A percentile compares a stretch with the other conserved stretches of the same genome.
Conservation (phyloP, 2,888 invertebrate genomes). For the Bombyx huttoni region DNA sequence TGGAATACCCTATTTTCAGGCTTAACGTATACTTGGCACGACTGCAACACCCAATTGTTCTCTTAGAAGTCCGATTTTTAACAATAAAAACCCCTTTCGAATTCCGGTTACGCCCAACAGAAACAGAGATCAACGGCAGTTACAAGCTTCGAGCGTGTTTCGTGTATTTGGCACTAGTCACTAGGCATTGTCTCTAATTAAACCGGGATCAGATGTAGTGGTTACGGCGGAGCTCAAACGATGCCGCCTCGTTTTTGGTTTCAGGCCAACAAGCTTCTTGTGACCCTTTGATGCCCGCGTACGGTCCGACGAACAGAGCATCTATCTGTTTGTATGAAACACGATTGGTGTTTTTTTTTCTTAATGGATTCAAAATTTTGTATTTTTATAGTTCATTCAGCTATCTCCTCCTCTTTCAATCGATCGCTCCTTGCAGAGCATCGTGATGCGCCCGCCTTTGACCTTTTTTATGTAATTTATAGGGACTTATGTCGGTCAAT, state of each 20-base stretch:
- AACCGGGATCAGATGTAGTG: constrained; percentile 52
- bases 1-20: too few species aligned
- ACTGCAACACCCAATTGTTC: too few species aligned
- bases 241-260: constrained; percentile 42
- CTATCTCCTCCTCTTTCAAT: too few species aligned
- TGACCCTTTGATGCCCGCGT: constrained; percentile 1
- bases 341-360: background rate
- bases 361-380: too few species aligned
- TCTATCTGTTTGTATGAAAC: background rate
- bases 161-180: constrained; percentile 28
- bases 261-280: constrained; percentile 49
- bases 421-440: too few species aligned
- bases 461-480: too few species aligned
- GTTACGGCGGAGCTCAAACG: constrained; percentile 24
- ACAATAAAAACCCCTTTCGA: background rate
- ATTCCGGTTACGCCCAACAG: constrained; percentile 6
- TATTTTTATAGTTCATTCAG: too few species aligned
- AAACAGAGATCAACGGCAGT: background rate
- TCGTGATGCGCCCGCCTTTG: too few species aligned
- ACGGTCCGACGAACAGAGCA: background rate
- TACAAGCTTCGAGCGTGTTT: constrained; percentile 18
- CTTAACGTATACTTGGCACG: too few species aligned
- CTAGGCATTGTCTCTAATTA: constrained; percentile 44
- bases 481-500: too few species aligned
- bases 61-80: too few species aligned